Evolutionary conservation across 1,140 invertebrate genomes (phyloP).

Genomic region (Calosoma granatense): DNA sequence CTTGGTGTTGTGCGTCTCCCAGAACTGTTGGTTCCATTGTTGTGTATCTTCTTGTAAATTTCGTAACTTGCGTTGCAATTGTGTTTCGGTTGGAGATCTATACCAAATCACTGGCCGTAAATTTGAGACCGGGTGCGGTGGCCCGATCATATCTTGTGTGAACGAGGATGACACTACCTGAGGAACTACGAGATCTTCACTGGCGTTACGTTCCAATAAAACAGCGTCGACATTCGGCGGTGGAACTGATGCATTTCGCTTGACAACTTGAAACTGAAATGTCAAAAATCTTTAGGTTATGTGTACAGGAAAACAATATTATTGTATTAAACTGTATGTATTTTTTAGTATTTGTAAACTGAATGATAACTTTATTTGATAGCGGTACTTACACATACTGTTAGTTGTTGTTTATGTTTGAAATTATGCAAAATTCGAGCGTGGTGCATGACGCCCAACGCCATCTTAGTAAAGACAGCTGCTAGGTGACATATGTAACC

Average conservation of each 20-base stretch:
- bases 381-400: background rate
- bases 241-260: background rate
- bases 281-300: background rate
- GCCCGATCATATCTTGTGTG: constrained; percentile 49
- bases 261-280: background rate
- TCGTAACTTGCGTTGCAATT: constrained; percentile 51
- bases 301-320: background rate
- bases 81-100: constrained; percentile 50
- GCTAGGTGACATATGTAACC: too few species aligned
- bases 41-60: constrained; percentile 54
- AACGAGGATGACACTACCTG: background rate
- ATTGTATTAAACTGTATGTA: background rate
- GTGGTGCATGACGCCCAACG: background rate
- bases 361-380: background rate
- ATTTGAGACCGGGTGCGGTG: constrained; percentile 67
- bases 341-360: background rate
- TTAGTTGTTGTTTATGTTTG: background rate
- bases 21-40: constrained; percentile 73
- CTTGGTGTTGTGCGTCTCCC: constrained; percentile 62
- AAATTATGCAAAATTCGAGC: background rate
- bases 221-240: background rate
- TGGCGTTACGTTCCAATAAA: background rate
- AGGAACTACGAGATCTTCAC: background rate
- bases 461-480: background rate
- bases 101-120: constrained; percentile 59